Base-by-base conservation (phyloP, 2,888 invertebrate species). In the Cantharis nigra region DNA sequence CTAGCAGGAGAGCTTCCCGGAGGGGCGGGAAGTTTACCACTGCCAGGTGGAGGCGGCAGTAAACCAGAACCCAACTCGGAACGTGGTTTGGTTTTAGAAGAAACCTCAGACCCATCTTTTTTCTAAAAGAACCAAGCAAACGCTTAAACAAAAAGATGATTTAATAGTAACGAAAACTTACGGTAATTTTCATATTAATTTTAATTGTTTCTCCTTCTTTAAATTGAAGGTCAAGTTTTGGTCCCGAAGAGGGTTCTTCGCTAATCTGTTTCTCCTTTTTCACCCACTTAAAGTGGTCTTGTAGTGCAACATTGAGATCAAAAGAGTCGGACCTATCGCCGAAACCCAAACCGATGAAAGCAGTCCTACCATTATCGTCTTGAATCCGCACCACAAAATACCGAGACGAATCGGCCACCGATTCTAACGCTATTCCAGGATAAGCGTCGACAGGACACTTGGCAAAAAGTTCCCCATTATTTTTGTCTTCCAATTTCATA, bases 121-220 rank as follows among this genome's bases (percentile, higher is more conserved):
- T 97, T 97, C 96, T 96, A 85, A 13, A 88, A 16, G 3, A 9
- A 20, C 2, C 20, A 20, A 20, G 3, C 3, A 20, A 3, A 20
- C 2, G 14, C 11, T 30, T 16, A 69, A 69, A 16, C 5, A 5
- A 69, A 3, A 1, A 14, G 9, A 16, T 16, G 33, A 11, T 63
- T 10, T 20, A 63, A 63, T 23, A n/a, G n/a, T n/a, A 20, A 26
- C 11, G 11, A 26, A 63, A 65, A 14, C 90, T 88, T 90, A 97
- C 97, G 81, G 97, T 96, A 81, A 97, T 97, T 90, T 97, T 96
- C 95, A 99, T 97, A 87, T 98, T 99, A 79, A 99, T 98, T 90
- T 98, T 99, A 82, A 99, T 99, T 1, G 99, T 99, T 91, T 99
- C 98, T 18, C 99, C 99, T 86, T 99, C 99, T 87, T 99, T 99